Conservation (phyloP, 2,888 invertebrate species). For the Ennomos fuscantarius region DNA sequence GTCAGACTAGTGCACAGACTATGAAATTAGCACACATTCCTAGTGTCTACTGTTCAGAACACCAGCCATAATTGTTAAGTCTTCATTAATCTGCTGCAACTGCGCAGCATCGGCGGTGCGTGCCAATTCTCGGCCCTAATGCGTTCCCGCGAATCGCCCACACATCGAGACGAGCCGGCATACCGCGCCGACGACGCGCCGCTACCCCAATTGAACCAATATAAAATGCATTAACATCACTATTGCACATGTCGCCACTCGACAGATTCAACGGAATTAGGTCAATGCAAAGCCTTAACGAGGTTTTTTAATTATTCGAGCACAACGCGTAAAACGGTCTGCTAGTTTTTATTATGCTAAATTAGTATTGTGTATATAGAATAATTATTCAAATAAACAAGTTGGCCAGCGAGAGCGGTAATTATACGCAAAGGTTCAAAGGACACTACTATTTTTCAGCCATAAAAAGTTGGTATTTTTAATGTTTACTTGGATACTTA, state of each 20-base stretch:
- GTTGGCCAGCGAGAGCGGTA: slow-evolving; percentile 16
- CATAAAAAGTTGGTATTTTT: slow-evolving; percentile 27
- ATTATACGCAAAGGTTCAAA: slow-evolving; percentile 27
- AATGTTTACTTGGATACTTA: no score
- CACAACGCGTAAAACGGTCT: slow-evolving; percentile 44
- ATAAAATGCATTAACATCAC: slow-evolving; percentile 83
- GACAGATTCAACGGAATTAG: slow-evolving; percentile 67
- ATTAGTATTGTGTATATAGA: slow-evolving; percentile 19
- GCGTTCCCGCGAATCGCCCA: slow-evolving; percentile 82
- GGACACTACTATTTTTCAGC: slow-evolving; percentile 26
- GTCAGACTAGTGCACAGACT: slow-evolving; percentile 24
- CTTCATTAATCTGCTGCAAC: slow-evolving; percentile 39
- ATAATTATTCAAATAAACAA: slow-evolving; percentile 22
- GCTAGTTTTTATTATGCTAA: slow-evolving; percentile 41
- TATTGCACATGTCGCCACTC: slow-evolving; percentile 73
- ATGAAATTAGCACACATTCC: slow-evolving; percentile 38
- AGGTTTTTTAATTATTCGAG: slow-evolving; percentile 40
- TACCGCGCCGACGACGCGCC: slow-evolving; percentile 72
- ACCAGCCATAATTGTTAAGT: slow-evolving; percentile 36
- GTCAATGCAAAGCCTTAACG: slow-evolving; percentile 36
- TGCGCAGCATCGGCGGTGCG: slow-evolving; percentile 50
- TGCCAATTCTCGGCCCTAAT: slow-evolving; percentile 75
- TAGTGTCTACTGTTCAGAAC: slow-evolving; percentile 21
- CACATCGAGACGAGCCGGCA: slow-evolving; percentile 64
- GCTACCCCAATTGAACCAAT: slow-evolving; percentile 82